Base-by-base conservation (phyloP, 2,888 invertebrate genomes). In the Hecatera dysodea region DNA sequence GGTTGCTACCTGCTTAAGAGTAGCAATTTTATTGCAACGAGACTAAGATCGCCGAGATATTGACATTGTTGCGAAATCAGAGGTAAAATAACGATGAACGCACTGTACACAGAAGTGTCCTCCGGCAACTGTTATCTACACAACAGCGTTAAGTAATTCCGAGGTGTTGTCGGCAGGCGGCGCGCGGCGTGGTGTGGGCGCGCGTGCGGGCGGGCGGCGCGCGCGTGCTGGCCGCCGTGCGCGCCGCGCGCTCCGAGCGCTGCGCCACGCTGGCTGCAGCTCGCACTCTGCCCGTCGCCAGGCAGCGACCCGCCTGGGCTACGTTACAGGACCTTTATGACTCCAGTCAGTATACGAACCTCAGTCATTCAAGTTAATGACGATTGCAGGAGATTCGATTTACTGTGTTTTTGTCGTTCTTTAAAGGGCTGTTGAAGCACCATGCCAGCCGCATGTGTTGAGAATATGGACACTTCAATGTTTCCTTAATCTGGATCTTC, bases 311-410 rank as follows among this genome's bases (percentile, higher is more conserved):
- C 12, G 98, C 98, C 33, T 97, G 98, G 83, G 98, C 99, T 78
- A 97, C 97, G 53, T 97, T 99, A 53, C 98, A 97, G 83, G 99
- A 99, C 91, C 98, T 99, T 86, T 99, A 99, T 87, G 99, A 99
- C 91, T 98, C 98, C 77, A 98, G 99, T 98, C 90, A 97, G 97
- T 96, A 81, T 56, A n/a, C 53, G 0, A 19, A 9, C 9, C 6
- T 11, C 11, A n/a, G n/a, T 6, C n/a, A 22, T 19, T 19, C 19
- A 44, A 7, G n/a, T 46, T 17, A 39, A 39, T 44, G 44, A 5
- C 44, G 19, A 44, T 7, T 7, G 44, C 7, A 44, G 19, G 44
- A 39, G 6, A 39, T 5, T 39, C 12, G 29, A 7, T 29, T 29
- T 29, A 29, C 7, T 29, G 29, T 29, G 7, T 29, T 36, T 36